Base-by-base conservation (phyloP, 2,888 invertebrate genomes). In the Ochropleura leucogaster region DNA sequence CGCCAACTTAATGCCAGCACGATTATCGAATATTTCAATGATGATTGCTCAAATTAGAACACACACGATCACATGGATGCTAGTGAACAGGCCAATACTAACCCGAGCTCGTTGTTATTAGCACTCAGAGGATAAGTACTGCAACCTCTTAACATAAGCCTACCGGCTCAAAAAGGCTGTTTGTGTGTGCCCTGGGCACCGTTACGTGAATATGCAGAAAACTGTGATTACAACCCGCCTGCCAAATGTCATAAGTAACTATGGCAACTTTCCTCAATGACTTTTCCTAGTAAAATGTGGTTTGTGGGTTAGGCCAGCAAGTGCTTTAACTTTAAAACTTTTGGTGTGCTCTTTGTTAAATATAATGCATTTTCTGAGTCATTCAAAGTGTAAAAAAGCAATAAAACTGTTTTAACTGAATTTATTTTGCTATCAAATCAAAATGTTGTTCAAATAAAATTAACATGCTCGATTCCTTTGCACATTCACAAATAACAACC, bases 171-270 rank as follows among this genome's bases (percentile, higher is more conserved):
- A 55, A 60, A 65, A 66, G 20, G 5, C 20, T 30, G 18, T 59
- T 44, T 6, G 44, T 62, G 62, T 40, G 44, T 63, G 63, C 44
- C 47, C 18, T 53, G 46, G 20, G 49, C 20, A n/a, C 10, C 18
- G 12, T 63, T 16, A 57, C 16, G 49, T 30, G 12, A 20, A 46
- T 67, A 57, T 46, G 49, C 46, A 49, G 16, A 47, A 44, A 16
- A 40, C 74, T 18, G 44, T 20, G 59, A 74, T 74, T 53, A n/a
- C 47, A 74, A 63, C 30, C 4, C 18, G 46, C 30, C 46, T 63
- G 76, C 77, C 63, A 67, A 82, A 67, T 81, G 14, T 51, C 44
- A n/a, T 51, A 46, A 63, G 46, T 63, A 62, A 62, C 62, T n/a
- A 30, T 51, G 12, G 46, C 42, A 74, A 51, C 66, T 30, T 63